Percentiles rank a stretch among this genome's conserved stretches.
Conservation (phyloP, 2,888 invertebrate genomes). For the Phanerotoma sp. region DNA sequence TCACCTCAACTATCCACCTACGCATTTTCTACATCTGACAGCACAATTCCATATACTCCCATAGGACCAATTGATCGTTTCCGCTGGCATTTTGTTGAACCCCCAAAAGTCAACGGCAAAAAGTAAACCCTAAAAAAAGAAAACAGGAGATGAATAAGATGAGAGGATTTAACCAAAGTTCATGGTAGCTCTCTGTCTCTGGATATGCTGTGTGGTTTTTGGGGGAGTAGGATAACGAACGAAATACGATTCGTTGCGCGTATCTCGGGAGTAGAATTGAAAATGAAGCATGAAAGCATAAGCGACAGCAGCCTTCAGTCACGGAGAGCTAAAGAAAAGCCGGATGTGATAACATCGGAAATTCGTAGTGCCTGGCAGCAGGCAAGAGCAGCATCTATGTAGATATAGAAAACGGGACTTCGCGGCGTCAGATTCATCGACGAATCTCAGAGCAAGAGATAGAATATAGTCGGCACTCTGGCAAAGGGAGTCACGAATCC, state of each 20-base stretch:
- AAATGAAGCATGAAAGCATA: slow-evolving; percentile 19
- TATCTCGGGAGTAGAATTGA: slow-evolving; percentile 14
- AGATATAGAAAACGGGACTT: slow-evolving; percentile 15
- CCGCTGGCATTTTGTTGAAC: no score
- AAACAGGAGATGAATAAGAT: no score
- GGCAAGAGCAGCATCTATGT: slow-evolving; percentile 1
- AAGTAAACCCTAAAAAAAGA: no score
- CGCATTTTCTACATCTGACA: not conserved
- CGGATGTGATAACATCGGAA: slow-evolving; percentile 25
- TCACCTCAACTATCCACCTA: no score
- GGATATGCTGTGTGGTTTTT: no score
- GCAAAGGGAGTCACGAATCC: slow-evolving; percentile 37
- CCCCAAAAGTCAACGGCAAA: not conserved
- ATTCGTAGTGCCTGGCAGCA: slow-evolving; percentile 14
- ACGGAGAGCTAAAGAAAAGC: slow-evolving; percentile 1
- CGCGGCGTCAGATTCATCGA: slow-evolving; percentile 21
- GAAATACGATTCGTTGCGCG: slow-evolving; percentile 12
- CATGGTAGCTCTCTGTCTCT: no score
- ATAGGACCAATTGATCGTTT: no score
- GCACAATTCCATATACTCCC: no score
- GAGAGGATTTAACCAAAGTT: no score
- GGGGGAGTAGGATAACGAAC: not conserved
- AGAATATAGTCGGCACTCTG: slow-evolving; percentile 25
- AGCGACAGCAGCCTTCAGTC: slow-evolving; percentile 6
- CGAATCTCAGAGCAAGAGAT: slow-evolving; percentile 17